Conservation (phyloP, 2,113 vertebrate genomes). For the Larimichthys crocea region DNA sequence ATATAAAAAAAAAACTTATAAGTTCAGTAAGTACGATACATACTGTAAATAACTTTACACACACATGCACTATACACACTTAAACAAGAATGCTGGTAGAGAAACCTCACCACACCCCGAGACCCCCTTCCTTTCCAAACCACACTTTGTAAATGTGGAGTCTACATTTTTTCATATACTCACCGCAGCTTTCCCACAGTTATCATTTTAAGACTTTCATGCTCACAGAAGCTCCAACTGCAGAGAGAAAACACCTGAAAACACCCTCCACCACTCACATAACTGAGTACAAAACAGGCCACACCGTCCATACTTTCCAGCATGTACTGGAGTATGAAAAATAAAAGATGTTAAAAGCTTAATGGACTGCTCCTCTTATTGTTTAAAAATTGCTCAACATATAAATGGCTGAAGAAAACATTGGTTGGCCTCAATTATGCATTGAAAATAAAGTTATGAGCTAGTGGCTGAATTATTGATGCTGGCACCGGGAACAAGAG, state of each 20-base stretch:
- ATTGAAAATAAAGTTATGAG: constrained; percentile 84
- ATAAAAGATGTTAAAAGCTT: constrained; percentile 71
- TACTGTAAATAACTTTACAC: constrained; percentile 18
- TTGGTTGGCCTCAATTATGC: constrained; percentile 79
- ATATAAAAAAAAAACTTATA: constrained; percentile 2
- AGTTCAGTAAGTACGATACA: neutral
- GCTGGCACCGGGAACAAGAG: constrained; percentile 77
- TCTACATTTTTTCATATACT: constrained; percentile 45
- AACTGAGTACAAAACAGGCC: constrained; percentile 21
- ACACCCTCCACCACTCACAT: constrained; percentile 3
- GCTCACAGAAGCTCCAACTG: constrained; percentile 3
- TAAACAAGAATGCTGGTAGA: constrained; percentile 9
- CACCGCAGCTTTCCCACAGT: constrained; percentile 66
- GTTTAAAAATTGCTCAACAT: constrained; percentile 77
- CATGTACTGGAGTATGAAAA: constrained; percentile 39
- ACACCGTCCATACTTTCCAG: constrained; percentile 26
- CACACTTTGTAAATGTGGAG: constrained; percentile 70
- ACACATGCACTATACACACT: neutral
- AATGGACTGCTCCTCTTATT: constrained; percentile 76
- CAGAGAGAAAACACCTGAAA: constrained; percentile 30
- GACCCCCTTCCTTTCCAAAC: constrained; percentile 71
- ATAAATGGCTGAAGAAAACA: constrained; percentile 75
- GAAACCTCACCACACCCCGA: constrained; percentile 51
- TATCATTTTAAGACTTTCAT: constrained; percentile 51
- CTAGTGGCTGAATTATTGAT: constrained; percentile 82